Evolutionary conservation across 2,888 invertebrate genomes (phyloP), one percentile per base, ranked within the genome.

Genomic region (Horisme vitalbata): DNA sequence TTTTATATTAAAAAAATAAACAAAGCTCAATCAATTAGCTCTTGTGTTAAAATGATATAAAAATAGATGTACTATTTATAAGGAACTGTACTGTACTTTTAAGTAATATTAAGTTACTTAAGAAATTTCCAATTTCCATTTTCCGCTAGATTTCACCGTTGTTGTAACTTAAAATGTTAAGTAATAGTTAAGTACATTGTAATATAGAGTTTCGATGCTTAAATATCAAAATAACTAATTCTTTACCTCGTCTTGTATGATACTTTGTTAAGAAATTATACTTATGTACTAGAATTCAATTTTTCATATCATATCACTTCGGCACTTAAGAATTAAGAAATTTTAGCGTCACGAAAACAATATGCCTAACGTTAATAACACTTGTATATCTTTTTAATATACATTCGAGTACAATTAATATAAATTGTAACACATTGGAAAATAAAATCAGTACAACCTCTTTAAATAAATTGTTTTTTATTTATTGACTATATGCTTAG

Each of bases 371-470:
- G 65, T 68, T 78, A 75, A 72, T 66, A 60, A 70, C 79, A 81
- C 78, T 65, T 77, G 67, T 73, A 5, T 18, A 72, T 66, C 66
- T 75, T 72, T 63, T 73, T 72, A 67, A 71, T 71, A 70, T 75
- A 68, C 72, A 63, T 75, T 75, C 64, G 67, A 76, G 70, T 73
- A 61, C 57, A 70, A 65, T 65, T 69, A 21, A 26, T 20, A 30
- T 13, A 79, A n/a, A 18, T 18, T 18, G 80, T 82, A 79, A 78
- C 71, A 71, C 75, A 80, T 79, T 81, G 64, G 68, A 63, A 75
- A 81, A 77, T 79, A 78, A 82, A 79, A 71, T 56, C 71, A 71
- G 73, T 81, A 78, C 77, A 76, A 79, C 62, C 51, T 65, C 61
- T 46, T 18, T n/a, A n/a, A n/a, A 43, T 30, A 41, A 37, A 44